These are phyloP conservation scores for Microcaecilia unicolor DNA, from an alignment of 2,797 vertebrate species.

Conservation along the genomic window DNA sequence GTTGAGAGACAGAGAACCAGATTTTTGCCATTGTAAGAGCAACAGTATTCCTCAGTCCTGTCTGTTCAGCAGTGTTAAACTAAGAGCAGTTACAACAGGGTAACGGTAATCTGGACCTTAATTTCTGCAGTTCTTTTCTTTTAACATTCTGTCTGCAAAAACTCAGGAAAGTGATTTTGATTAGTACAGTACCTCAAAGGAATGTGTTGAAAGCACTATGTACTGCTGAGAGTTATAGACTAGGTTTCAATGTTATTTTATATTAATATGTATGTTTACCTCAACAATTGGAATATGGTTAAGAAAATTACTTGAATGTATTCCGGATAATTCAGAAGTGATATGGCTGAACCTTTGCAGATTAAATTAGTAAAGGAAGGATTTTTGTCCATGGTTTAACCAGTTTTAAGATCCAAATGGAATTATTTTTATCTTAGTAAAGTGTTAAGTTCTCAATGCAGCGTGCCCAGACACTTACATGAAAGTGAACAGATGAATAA, in stretches of 20 bases:
- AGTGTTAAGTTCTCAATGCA: slow-evolving; percentile 55
- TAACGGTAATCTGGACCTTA: slow-evolving; percentile 82
- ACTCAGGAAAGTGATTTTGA: slow-evolving; percentile 97
- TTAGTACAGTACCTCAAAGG: slow-evolving; percentile 96
- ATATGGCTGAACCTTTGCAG: slow-evolving; percentile 64
- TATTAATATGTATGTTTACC: slow-evolving; percentile 83
- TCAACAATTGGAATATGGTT: slow-evolving; percentile 75
- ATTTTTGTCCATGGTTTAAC: no score
- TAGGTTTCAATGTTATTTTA: slow-evolving; percentile 80
- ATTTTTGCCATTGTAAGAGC: slow-evolving; percentile 77
- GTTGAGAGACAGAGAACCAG: slow-evolving; percentile 64
- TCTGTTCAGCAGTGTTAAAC: slow-evolving; percentile 76
- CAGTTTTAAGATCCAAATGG: slow-evolving; percentile 46
- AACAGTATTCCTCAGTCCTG: slow-evolving; percentile 87
- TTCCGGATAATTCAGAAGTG: slow-evolving; percentile 67
- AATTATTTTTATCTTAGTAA: slow-evolving; percentile 44
- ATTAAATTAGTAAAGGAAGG: slow-evolving; percentile 15
- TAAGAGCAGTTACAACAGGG: slow-evolving; percentile 78
- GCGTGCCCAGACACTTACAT: slow-evolving; percentile 52
- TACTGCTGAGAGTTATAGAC: slow-evolving; percentile 80
- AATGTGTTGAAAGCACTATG: slow-evolving; percentile 87
- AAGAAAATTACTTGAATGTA: slow-evolving; percentile 91
- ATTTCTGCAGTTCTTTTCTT: slow-evolving; percentile 78
- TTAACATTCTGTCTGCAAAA: slow-evolving; percentile 85
- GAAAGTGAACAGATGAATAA: slow-evolving; percentile 52